Evolutionary conservation across 2,113 vertebrate genomes (phyloP), one percentile per base, ranked within the genome.

Genomic region (Aldabrachelys gigantea): DNA sequence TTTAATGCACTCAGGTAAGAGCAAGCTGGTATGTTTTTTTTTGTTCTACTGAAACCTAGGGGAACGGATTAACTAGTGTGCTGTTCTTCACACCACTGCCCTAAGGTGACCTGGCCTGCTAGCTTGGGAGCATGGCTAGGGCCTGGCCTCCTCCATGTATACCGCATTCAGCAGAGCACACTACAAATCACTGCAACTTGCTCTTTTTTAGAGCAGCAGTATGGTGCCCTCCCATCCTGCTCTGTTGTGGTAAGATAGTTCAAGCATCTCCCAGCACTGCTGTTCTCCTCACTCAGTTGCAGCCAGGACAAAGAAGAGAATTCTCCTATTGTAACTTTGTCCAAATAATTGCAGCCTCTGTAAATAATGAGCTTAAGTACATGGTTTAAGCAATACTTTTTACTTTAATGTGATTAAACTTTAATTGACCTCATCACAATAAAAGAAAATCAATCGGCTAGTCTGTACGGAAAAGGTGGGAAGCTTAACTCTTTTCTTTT

Each of bases 401-500:
- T 1, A 5, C 8, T 88, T 90, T 31, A 93, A 41, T 7, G 6
- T 31, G 59, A 44, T 1, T 90, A 82, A 95, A 89, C 31, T 50
- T 31, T 25, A 80, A 81, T 44, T 13, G 21, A 62, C 44, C 29
- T 57, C 54, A 78, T 94, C 7, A 91, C 16, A 86, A 41, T 89
- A 25, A 82, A 78, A 59, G 21, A 31, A 81, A 52, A 41, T 79
- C 76, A 80, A 1, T 85, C 47, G 80, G n/a, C n/a, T 21, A 85
- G n/a, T 91, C 24, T 87, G 24, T 19, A 80, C 52, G 41, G 96
- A 86, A 82, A 84, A 87, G 41, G 87, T 56, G 22, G 52, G 95
- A 6, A n/a, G 41, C 47, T 96, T 83, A 91, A 87, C 93, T 47
- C 92, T 47, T 35, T 87, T 97, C 35, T 96, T 97, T 96, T 94